Evolutionary conservation across 2,797 vertebrate genomes (phyloP).

Genomic region (Trachurus trachurus): DNA sequence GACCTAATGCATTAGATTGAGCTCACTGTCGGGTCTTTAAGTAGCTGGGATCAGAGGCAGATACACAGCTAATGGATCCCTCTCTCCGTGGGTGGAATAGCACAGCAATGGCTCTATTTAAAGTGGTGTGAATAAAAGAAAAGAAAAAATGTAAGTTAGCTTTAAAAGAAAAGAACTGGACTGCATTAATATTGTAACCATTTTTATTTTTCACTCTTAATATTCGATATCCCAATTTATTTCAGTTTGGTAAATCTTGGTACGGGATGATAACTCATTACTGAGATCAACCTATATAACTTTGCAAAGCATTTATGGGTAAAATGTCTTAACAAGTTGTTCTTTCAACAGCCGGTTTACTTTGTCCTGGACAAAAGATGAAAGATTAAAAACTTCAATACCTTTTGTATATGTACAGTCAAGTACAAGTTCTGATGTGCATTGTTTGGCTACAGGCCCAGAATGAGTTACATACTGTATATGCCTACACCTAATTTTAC

Average conservation of each 20-base stretch:
- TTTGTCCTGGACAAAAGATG: constrained; percentile 28
- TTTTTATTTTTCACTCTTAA: constrained; percentile 4
- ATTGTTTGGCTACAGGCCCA: constrained; percentile 32
- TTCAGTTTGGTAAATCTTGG: neutral
- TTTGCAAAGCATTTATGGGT: constrained; percentile 10
- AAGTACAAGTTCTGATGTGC: constrained; percentile 2
- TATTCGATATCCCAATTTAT: constrained; percentile 14
- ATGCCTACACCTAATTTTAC: neutral
- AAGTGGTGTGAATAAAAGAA: constrained; percentile 46
- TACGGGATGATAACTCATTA: neutral
- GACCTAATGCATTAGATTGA: constrained; percentile 85
- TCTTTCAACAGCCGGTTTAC: constrained; percentile 15
- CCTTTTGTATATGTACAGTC: neutral
- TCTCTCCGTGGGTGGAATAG: constrained; percentile 81
- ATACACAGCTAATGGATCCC: constrained; percentile 84
- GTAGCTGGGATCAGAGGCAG: constrained; percentile 81
- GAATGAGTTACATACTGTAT: neutral
- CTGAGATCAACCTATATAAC: neutral
- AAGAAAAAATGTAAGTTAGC: constrained; percentile 26
- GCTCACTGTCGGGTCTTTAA: constrained; percentile 84
- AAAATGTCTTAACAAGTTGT: neutral
- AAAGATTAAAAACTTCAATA: constrained; percentile 24
- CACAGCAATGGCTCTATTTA: constrained; percentile 63
- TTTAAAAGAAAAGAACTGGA: constrained; percentile 38
- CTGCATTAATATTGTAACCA: constrained; percentile 34